Percentiles rank a stretch among this genome's conserved stretches.
phyloP scores from a whole-genome alignment of 2,113 vertebrate species.

The Puffinus mauretanicus region DNA sequence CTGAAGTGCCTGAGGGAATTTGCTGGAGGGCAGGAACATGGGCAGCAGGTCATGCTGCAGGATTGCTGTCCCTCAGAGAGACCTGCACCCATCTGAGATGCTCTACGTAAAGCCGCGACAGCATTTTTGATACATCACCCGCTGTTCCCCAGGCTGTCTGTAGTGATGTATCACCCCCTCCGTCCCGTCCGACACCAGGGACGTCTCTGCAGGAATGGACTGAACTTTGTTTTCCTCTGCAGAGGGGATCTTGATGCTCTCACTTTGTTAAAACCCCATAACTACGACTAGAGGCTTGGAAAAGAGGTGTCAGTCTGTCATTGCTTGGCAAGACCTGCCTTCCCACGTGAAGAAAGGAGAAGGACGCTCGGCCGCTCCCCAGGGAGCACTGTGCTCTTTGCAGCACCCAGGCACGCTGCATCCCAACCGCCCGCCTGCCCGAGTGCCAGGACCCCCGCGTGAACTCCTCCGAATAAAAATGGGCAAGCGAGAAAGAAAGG shows the following conservation, averaged over 20 bases:
- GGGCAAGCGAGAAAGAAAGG: neutral
- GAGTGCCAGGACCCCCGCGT: fast-evolving
- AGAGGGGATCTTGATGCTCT: neutral
- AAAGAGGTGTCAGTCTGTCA: neutral
- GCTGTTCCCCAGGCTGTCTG: neutral
- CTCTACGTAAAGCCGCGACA: fast-evolving
- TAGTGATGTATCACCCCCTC: neutral
- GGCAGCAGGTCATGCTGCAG: neutral
- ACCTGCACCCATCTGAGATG: neutral
- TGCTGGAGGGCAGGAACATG: fast-evolving
- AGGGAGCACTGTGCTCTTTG: neutral
- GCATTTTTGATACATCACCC: neutral
- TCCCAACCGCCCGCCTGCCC: neutral
- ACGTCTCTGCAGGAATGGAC: neutral
- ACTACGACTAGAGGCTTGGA: neutral
- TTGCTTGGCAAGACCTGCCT: neutral
- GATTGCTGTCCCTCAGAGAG: neutral
- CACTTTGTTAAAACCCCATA: neutral
- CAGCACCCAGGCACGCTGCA: neutral
- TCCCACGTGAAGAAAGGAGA: neutral
- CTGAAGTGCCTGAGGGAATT: neutral
- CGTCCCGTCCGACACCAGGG: neutral
- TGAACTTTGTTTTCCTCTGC: neutral
- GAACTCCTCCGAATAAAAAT: neutral
- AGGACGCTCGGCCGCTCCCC: neutral